Conservation (phyloP, 2,888 invertebrate species). For the Zygothrica quintamaculata region DNA sequence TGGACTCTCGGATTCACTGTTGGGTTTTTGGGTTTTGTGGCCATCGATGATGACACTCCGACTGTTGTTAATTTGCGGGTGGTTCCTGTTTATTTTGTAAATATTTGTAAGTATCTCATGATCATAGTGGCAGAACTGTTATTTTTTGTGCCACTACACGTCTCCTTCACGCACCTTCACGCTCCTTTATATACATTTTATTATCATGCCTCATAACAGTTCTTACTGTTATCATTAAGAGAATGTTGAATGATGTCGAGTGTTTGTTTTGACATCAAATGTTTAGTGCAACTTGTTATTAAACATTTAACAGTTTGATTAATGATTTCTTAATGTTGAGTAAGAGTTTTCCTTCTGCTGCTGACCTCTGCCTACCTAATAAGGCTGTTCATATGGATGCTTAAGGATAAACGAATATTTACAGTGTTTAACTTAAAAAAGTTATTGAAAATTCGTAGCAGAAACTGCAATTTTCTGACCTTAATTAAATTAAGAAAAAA, state of each 20-base stretch:
- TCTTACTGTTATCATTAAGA: conserved; percentile 76
- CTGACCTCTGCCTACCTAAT: conserved; percentile 19
- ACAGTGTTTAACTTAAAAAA: conserved; percentile 17
- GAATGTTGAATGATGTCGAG: conserved; percentile 83
- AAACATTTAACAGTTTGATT: conserved; percentile 71
- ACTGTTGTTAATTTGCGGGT: conserved; percentile 65
- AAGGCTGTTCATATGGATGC: conserved; percentile 4
- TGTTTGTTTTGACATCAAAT: conserved; percentile 84
- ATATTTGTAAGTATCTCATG: conserved; percentile 33
- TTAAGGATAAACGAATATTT: conserved; percentile 6
- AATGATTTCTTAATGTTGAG: conserved; percentile 64
- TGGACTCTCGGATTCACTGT: conserved; percentile 41
- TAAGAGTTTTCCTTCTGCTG: conserved; percentile 12
- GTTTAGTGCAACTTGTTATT: conserved; percentile 61
- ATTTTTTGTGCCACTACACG: conserved; percentile 29
- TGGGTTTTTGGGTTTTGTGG: conserved; percentile 54
- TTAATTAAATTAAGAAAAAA: too few relatives aligned
- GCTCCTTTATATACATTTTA: too few relatives aligned
- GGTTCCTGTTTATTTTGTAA: conserved; percentile 52
- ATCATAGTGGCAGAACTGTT: conserved; percentile 46
- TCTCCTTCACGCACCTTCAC: conserved; percentile 38
- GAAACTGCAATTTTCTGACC: too few relatives aligned
- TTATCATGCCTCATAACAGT: conserved; percentile 38
- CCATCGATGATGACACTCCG: conserved; percentile 64
- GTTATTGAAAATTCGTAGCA: too few relatives aligned